Evolutionary conservation across 2,113 vertebrate genomes (phyloP).

Genomic region (Crotophaga sulcirostris): DNA sequence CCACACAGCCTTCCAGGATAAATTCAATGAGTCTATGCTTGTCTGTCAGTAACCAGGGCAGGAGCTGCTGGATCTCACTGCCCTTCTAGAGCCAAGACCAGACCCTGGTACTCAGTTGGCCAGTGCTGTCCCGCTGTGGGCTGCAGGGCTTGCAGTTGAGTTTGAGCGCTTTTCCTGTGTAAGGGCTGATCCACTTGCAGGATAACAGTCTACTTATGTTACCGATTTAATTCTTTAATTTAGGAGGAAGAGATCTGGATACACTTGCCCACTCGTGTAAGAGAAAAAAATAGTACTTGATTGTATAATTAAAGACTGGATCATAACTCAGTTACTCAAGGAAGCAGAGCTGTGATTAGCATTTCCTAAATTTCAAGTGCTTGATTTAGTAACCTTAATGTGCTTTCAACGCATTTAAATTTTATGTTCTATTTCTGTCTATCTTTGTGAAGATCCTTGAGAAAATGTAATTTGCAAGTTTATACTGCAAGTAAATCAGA

Average conservation of each 20-base stretch:
- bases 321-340: slow-evolving; percentile 64
- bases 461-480: neutral
- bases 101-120: neutral
- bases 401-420: slow-evolving; percentile 21
- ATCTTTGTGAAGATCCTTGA: neutral
- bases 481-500: neutral
- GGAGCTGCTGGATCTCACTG: neutral
- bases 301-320: slow-evolving; percentile 58
- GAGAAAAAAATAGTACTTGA: slow-evolving; percentile 52
- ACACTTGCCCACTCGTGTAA: slow-evolving; percentile 1
- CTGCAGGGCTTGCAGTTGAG: neutral
- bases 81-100: neutral
- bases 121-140: neutral
- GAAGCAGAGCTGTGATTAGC: slow-evolving; percentile 53
- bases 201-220: slow-evolving; percentile 33
- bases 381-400: slow-evolving; percentile 47
- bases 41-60: neutral
- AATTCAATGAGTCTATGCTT: neutral
- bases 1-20: slow-evolving; percentile 56
- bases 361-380: slow-evolving; percentile 55
- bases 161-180: neutral
- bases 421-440: slow-evolving; percentile 39
- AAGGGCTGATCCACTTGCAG: slow-evolving; percentile 22
- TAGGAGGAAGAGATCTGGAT: slow-evolving; percentile 53
- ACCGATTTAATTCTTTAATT: slow-evolving; percentile 54